Base-by-base conservation (phyloP, 2,888 invertebrate genomes). In the Sesamia inferens region DNA sequence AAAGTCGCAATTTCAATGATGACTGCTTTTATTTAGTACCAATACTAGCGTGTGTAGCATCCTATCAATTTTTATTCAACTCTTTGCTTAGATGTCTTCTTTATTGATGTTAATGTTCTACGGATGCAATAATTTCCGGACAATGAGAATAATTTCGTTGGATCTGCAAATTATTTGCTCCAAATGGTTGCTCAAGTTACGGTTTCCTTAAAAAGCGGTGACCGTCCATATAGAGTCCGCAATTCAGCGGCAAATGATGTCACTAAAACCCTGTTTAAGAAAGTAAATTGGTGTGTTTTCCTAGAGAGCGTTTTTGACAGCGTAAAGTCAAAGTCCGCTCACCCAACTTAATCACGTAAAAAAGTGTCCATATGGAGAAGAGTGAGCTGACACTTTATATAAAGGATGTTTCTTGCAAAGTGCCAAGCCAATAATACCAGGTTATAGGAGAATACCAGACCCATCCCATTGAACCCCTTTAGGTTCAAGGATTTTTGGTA, bases 11-110 rank as follows among this genome's bases (percentile, higher is more conserved):
- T 78, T 85, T 63, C 42, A 68, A 67, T 76, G 68, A 0, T 1
- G 5, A 10, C 0, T n/a, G 5, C 5, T 59, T 39, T 79, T 77
- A 75, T 85, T 82, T 80, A 80, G 69, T 78, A 70, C 69, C 65
- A 72, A 85, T 85, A 82, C 75, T 81, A 67, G 74, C 76, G 73
- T 72, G 74, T 77, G 78, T 80, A 83, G 70, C 57, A 70, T 84
- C 78, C 78, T 82, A 85, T 85, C 85, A 82, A 82, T 85, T 84
- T 85, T 85, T 85, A 82, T 84, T 76, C 72, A 84, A 81, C 82
- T 82, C 82, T 85, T 85, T 83, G 78, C 84, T 82, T 78, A 80
- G 79, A 81, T 68, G 81, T 85, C 76, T 85, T 68, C 78, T 85
- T 81, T 83, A 85, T 83, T 85, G 81, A 82, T 80, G 85, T 84